Evolutionary conservation across 2,888 invertebrate genomes (phyloP).

Genomic region (Caenorhabditis sp.): DNA sequence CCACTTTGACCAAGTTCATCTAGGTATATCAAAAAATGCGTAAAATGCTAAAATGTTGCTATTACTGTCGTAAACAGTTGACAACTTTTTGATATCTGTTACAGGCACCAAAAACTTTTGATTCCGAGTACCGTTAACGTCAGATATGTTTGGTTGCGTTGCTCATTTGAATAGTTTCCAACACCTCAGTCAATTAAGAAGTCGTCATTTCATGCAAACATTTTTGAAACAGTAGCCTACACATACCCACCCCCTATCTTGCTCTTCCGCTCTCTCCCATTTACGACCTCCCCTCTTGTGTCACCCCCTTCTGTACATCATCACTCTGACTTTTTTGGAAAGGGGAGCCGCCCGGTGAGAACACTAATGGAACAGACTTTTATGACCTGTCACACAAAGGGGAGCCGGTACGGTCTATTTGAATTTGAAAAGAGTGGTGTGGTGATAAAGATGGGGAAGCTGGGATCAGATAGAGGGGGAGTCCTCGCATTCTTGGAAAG

Average conservation of each 20-base stretch:
- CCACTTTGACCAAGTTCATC: no score
- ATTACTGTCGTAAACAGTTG: no score
- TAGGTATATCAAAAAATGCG: no score
- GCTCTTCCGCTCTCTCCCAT: neutral
- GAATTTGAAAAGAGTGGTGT: constrained; percentile 3
- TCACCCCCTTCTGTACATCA: constrained; percentile 21
- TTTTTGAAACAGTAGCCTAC: neutral
- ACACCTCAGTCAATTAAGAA: no score
- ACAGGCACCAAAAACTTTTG: no score
- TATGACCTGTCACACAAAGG: neutral
- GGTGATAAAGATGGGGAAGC: neutral
- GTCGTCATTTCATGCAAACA: no score
- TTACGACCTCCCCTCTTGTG: constrained; percentile 6
- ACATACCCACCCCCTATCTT: neutral
- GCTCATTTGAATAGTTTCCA: no score
- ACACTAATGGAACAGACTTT: constrained; percentile 21
- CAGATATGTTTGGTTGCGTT: no score
- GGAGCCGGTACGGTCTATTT: constrained; percentile 1
- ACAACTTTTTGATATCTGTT: no score
- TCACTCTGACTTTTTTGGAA: constrained; percentile 10
- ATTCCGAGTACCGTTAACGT: no score
- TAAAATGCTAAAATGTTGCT: no score
- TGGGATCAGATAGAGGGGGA: neutral
- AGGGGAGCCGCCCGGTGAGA: constrained; percentile 16
- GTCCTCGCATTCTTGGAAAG: no score